phyloP scores from a whole-genome alignment of 2,888 invertebrate genomes.

The Pseudolycoriella hygida region DNA sequence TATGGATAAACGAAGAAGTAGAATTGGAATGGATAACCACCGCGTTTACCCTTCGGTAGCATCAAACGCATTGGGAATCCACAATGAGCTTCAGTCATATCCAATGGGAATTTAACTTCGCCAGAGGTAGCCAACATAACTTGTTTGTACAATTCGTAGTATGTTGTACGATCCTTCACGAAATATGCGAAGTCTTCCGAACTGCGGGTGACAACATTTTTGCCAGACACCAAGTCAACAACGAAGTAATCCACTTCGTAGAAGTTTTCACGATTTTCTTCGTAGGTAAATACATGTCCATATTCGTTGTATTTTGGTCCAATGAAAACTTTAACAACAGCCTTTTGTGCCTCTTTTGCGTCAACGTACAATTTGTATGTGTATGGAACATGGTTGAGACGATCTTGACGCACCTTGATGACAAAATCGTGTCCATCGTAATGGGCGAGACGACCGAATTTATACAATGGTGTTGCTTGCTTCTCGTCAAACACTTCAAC shows the following conservation, averaged over 20 bases:
- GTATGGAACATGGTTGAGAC: conserved; percentile 47
- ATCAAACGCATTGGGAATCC: conserved; percentile 54
- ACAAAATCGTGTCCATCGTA: conserved; percentile 20
- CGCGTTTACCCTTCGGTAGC: conserved; percentile 48
- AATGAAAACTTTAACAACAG: conserved; percentile 41
- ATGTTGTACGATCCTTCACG: conserved; percentile 42
- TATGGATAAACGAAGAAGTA: conserved; percentile 43
- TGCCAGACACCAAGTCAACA: conserved; percentile 40
- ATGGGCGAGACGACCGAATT: conserved; percentile 7
- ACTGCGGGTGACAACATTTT: conserved; percentile 47
- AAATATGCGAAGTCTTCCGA: conserved; percentile 47
- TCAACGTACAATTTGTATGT: conserved; percentile 35
- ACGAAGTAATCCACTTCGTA: conserved; percentile 45
- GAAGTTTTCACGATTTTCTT: conserved; percentile 40
- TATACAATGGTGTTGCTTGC: conserved; percentile 8
- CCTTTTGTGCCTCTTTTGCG: conserved; percentile 28
- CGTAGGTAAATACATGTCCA: conserved; percentile 37
- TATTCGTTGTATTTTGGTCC: conserved; percentile 49
- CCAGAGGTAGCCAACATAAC: conserved; percentile 38
- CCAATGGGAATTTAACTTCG: conserved; percentile 32
- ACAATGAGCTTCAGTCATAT: conserved; percentile 38
- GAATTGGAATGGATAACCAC: conserved; percentile 37
- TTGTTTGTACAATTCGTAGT: conserved; percentile 42
- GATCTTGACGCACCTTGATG: conserved; percentile 38
- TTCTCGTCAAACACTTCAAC: conserved; percentile 28